phyloP scores from a whole-genome alignment of 2,888 invertebrate species.

The Acrobasis suavella region DNA sequence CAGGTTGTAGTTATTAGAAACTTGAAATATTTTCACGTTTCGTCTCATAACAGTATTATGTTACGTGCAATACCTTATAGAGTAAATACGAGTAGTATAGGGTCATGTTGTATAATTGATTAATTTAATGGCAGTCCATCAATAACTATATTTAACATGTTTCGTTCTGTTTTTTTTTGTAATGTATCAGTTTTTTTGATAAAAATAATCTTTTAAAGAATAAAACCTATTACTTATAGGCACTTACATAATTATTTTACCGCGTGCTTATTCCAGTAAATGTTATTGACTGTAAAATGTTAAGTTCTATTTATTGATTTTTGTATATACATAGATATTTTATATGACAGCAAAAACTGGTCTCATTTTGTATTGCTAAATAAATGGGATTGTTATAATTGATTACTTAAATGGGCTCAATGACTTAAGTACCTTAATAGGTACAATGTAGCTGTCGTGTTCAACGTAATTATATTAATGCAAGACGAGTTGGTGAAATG shows the following conservation, averaged over 20 bases:
- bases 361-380: not conserved
- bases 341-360: not conserved
- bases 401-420: not conserved
- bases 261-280: too few species aligned
- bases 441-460: slow-evolving; percentile 36
- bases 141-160: not conserved
- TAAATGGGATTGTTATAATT: not conserved
- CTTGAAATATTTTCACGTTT: slow-evolving; percentile 10
- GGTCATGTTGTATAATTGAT: not conserved
- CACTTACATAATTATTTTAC: too few species aligned
- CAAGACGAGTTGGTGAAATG: slow-evolving; percentile 43
- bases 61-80: not conserved
- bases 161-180: too few species aligned
- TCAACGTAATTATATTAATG: slow-evolving; percentile 50
- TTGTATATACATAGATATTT: not conserved
- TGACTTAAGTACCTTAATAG: not conserved
- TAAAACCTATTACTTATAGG: too few species aligned
- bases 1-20: not conserved
- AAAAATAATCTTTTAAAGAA: too few species aligned
- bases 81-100: not conserved
- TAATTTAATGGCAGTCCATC: not conserved
- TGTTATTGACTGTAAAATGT: too few species aligned
- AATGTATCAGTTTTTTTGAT: too few species aligned
- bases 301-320: too few species aligned
- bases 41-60: not conserved